Evolutionary conservation across 64 coral and sea anemone genomes (phyloP), one percentile per base, ranked within the genome.

Genomic region (Stichodactyla helianthus): DNA sequence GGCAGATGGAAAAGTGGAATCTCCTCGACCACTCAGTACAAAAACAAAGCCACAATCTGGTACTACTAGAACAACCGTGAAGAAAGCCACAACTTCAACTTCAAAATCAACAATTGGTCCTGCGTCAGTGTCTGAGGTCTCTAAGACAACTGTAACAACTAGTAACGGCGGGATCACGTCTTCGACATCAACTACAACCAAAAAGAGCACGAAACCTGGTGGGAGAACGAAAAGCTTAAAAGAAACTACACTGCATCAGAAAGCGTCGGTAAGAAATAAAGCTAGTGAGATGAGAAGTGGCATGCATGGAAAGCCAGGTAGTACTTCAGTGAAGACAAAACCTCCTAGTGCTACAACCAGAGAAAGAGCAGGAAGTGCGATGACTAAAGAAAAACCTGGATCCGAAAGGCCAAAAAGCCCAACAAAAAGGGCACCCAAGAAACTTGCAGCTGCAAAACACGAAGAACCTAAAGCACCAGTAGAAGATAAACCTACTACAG

Each of bases 161-260:
- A 89, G 5, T 17, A 82, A 77, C 14, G 76, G 51, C 23, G 82
- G 88, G 18, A 27, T 50, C 7, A 19, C 52, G 15, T 83, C 82
- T 83, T 50, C 63, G 22, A 59, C 88, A n/a, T 77, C 81, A 18
- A 76, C 88, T 58, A 89, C 88, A 14, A 76, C 20, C 59, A 89
- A 65, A 64, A 61, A 77, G 59, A 54, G 58, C 28, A 77, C 71
- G 3, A 58, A 87, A 18, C 8, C 61, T 76, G 64, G 81, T 20
- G 62, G 51, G 8, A 86, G 67, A 65, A 28, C 26, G 6, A 59
- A 63, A n/a, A 17, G 57, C 28, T 28, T 27, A 59, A 28, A 2
- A 50, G 83, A 50, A 10, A 54, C 6, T 9, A 31, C 25, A 31
- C 68, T 10, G 25, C 68, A 74, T 31, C 68, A 74, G 23, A 74